These are phyloP conservation scores for Papilio demoleus DNA, from an alignment of 2,888 invertebrate species.

Conservation along the genomic window DNA sequence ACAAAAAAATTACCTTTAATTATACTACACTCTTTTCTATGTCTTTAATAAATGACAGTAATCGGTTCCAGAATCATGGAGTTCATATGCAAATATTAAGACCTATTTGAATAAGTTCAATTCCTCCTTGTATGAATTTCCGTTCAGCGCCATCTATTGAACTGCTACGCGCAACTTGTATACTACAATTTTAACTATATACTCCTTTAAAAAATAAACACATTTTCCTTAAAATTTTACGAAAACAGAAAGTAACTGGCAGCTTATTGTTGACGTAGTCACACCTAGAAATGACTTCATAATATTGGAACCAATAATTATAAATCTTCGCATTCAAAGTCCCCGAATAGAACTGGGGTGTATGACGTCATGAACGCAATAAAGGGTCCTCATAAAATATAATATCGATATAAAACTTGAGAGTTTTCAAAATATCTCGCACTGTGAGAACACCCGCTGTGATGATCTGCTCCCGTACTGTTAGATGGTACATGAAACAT, in stretches of 20 bases:
- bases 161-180: too few relatives aligned
- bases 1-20: too few relatives aligned
- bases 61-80: too few relatives aligned
- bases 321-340: constrained; percentile 75
- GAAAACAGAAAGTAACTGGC: neutral
- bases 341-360: constrained; percentile 57
- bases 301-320: constrained; percentile 70
- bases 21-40: too few relatives aligned
- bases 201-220: neutral
- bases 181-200: too few relatives aligned
- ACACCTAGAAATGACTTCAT: constrained; percentile 47
- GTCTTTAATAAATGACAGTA: too few relatives aligned
- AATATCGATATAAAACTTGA: constrained; percentile 64
- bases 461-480: constrained; percentile 52
- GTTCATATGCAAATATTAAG: too few relatives aligned
- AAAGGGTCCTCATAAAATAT: constrained; percentile 67
- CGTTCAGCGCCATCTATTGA: too few relatives aligned
- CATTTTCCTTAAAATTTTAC: neutral
- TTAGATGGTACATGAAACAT: constrained; percentile 37
- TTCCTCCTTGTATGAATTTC: too few relatives aligned
- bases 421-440: constrained; percentile 55
- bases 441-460: constrained; percentile 50
- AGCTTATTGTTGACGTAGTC: neutral
- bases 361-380: constrained; percentile 75
- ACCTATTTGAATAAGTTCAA: too few relatives aligned